phyloP scores from a whole-genome alignment of 2,797 vertebrate genomes.

The Pangasius krempfi region DNA sequence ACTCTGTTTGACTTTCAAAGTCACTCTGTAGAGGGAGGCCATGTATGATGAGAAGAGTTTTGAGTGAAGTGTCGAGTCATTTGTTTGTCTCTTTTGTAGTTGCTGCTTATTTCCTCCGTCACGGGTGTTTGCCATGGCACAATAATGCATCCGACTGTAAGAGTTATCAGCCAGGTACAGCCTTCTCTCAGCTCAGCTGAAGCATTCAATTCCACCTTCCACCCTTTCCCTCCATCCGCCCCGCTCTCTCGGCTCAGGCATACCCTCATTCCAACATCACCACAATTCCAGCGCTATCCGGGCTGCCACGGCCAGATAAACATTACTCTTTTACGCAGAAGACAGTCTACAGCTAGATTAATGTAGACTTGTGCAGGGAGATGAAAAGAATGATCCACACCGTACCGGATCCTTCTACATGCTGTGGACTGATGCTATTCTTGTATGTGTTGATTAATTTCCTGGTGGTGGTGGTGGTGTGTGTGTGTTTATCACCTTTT shows the following conservation, averaged over 20 bases:
- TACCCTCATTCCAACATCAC: conserved; percentile 4
- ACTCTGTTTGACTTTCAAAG: conserved; percentile 29
- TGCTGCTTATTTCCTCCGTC: conserved; percentile 53
- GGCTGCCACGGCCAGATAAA: conserved; percentile 71
- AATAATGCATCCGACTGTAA: conserved; percentile 70
- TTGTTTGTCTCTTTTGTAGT: conserved; percentile 52
- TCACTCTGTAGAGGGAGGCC: background rate
- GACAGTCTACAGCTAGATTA: conserved; percentile 68
- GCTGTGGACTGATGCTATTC: background rate
- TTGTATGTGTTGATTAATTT: conserved; percentile 46
- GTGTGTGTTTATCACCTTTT: background rate
- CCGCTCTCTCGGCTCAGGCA: conserved; percentile 1
- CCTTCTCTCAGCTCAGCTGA: conserved; percentile 64
- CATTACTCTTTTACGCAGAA: conserved; percentile 49
- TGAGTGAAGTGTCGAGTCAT: conserved; percentile 53
- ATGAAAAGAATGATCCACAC: conserved; percentile 49
- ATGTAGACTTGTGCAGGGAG: conserved; percentile 55
- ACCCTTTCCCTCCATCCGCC: conserved; percentile 15
- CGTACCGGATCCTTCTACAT: background rate
- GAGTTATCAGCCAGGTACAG: conserved; percentile 79
- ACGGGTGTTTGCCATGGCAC: conserved; percentile 61
- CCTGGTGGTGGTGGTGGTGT: background rate
- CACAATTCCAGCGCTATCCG: conserved; percentile 52
- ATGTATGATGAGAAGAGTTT: conserved; percentile 36
- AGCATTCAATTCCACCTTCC: conserved; percentile 64